Base-by-base conservation (phyloP, 2,888 invertebrate species). In the Drosophila paramelanica region DNA sequence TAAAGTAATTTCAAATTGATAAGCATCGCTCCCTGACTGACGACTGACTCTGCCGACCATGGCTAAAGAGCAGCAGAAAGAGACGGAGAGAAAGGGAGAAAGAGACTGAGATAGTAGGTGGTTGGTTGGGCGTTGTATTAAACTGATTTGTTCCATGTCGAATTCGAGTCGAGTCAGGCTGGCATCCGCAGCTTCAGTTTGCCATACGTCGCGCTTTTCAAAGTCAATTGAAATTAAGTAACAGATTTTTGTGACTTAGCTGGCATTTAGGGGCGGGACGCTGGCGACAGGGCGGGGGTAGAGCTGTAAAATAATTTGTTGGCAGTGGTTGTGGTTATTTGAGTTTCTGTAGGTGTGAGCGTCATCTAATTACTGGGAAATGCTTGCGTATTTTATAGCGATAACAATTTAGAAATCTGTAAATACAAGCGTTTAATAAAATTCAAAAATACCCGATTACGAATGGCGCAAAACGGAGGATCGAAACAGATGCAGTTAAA, bases 1-100 rank as follows among this genome's bases (percentile, higher is more conserved):
- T 77, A 81, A 82, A 88, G 88, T 88, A 88, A 88, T 88, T 88
- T 88, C 84, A 81, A 89, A 89, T 89, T 89, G 88, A 88, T 89
- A 88, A 89, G 89, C 86, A 88, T 89, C 88, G 77, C 64, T 67
- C 69, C 72, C 72, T 55, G 73, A 56, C 79, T 61, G 77, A 52
- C 64, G 73, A 65, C 62, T 61, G 66, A 61, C 66, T 68, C 55
- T 66, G 46, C 38, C 59, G 50, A 14, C 33, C 20, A 31, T 64
- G 31, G 36, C 36, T 1, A 31, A 8, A 7, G 31, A 31, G 8
- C 3, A 17, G 17, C 14, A n/a, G 6, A 33, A 7, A 13, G 17
- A n/a, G 17, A 17, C n/a, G 13, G n/a, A 10, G 41, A 6, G n/a
- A 23, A 33, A 2, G 14, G 4, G n/a, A 7, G 1, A n/a, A 5